Evolutionary conservation across 2,113 vertebrate species (phyloP).

Genomic region (Serranochromis macrocephalus): DNA sequence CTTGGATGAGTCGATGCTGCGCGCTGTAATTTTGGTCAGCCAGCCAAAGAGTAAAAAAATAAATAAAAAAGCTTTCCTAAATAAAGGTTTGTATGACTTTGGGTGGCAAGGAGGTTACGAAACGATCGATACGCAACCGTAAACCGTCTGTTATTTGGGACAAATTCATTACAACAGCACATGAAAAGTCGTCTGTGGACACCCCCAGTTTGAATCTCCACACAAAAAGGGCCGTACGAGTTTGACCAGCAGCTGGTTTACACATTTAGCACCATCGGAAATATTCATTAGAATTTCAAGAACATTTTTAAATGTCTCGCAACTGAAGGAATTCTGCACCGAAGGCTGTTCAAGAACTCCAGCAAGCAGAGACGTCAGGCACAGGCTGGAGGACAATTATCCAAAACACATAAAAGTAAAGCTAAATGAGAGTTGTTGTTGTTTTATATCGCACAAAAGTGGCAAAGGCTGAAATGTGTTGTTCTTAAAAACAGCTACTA

Average conservation of each 20-base stretch:
- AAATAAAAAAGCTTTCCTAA: not conserved
- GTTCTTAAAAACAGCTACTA: not conserved
- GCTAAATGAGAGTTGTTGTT: not conserved
- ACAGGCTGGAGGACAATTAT: fast-evolving
- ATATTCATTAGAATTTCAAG: not conserved
- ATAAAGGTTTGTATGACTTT: fast-evolving
- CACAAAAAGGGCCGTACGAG: not conserved
- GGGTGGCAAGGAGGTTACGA: not conserved
- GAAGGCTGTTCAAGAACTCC: not conserved
- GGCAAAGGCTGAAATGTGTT: not conserved
- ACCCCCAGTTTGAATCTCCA: not conserved
- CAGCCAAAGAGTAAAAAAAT: not conserved
- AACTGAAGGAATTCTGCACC: not conserved
- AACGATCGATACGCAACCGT: not conserved
- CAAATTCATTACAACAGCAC: not conserved
- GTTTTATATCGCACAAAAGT: not conserved
- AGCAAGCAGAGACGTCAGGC: not conserved
- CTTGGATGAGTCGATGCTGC: not conserved
- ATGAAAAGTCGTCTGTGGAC: not conserved
- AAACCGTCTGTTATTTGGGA: not conserved
- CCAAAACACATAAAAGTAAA: fast-evolving
- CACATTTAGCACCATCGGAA: not conserved
- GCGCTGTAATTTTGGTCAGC: not conserved
- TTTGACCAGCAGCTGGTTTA: not conserved
- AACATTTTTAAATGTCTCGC: not conserved